Base-by-base conservation (phyloP, 2,797 vertebrate genomes). In the Parambassis ranga region DNA sequence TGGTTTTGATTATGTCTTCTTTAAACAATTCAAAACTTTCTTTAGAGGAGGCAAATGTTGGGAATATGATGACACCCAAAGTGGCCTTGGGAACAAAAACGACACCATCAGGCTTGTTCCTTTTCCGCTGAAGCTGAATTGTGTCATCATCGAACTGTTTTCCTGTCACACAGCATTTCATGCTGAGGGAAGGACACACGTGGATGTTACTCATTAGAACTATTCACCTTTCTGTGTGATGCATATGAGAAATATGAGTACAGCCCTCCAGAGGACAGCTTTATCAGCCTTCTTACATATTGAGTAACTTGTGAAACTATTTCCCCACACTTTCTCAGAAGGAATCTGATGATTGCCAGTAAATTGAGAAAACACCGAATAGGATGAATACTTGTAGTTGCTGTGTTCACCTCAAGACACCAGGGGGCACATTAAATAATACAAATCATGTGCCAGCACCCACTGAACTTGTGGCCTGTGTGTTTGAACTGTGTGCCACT, bases 141-240 rank as follows among this genome's bases (percentile, higher is more conserved):
- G 47, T 68, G 62, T 83, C 71, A 77, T 60, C 33, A 32, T 36
- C 16, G 19, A 3, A 7, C 33, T 36, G 49, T 16, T 33, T 80
- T 84, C 72, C 76, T 68, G 60, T 61, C 27, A 4, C 63, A 73
- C 58, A 24, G n/a, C 35, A 13, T 69, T 72, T 65, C 58, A 24
- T 78, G 64, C 50, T 41, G 57, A 51, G 26, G 28, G 26, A 33
- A 43, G 48, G 42, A 63, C 32, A 71, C 68, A 23, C 22, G 52
- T 2, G 42, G 74, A 79, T 62, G 28, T 81, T 61, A 49, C 37
- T 83, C 42, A 61, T 31, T 31, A 24, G 69, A 39, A 63, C 20
- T 48, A 56, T 50, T 23, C 18, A 18, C 23, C 23, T 48, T 10
- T n/a, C 1, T 36, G 6, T 48, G 42, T 52, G 20, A 30, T 9